phyloP scores from a whole-genome alignment of 37 sponge, comb jelly and placozoan species.

The Agelas oroides region DNA sequence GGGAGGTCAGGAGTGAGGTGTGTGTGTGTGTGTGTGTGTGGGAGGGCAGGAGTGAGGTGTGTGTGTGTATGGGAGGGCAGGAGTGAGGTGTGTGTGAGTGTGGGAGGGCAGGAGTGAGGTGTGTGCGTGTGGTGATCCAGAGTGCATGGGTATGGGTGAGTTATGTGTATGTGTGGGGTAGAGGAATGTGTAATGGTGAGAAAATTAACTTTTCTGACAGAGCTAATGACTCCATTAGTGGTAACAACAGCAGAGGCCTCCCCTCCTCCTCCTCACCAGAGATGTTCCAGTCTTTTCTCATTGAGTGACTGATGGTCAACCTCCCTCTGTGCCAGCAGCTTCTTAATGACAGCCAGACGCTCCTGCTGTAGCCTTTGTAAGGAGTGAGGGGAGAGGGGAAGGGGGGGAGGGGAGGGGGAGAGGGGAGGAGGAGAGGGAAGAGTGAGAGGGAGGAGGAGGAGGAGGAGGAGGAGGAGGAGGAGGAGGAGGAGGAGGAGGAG shows the following conservation, averaged over 20 bases:
- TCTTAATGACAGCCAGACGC: slow-evolving; percentile 73
- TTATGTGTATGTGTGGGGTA: no score
- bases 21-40: no score
- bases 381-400: background rate
- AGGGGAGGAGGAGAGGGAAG: background rate
- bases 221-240: background rate
- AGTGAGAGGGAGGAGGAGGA: background rate
- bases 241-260: background rate
- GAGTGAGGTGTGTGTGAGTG: background rate
- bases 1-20: background rate
- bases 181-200: background rate
- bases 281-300: slow-evolving; percentile 81
- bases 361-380: slow-evolving; percentile 72
- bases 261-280: slow-evolving; percentile 72
- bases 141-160: no score
- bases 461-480: background rate
- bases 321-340: slow-evolving; percentile 81
- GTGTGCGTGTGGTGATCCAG: no score
- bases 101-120: no score
- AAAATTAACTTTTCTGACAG: background rate
- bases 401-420: background rate
- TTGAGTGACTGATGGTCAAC: slow-evolving; percentile 76
- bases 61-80: background rate
- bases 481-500: background rate
- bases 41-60: background rate